Base-by-base conservation (phyloP, 2,797 vertebrate species). In the Chaunax sp. region DNA sequence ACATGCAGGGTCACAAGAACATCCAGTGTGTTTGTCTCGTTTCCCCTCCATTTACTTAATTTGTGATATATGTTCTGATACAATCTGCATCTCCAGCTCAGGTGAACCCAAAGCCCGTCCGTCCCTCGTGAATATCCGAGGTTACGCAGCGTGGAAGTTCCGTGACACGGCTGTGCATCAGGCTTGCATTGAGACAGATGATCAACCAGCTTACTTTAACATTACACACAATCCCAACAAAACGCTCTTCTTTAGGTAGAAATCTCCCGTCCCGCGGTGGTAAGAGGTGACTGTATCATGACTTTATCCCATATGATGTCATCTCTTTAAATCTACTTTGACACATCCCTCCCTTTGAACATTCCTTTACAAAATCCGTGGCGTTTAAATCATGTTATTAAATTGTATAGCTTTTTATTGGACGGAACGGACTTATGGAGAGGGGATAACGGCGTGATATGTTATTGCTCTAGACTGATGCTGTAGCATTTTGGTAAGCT, bases 1-100 rank as follows among this genome's bases (percentile, higher is more conserved):
- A 20, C 44, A 41, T 2, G 19, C 58, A n/a, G 38, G 54, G 64
- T 87, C 66, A 81, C 71, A 40, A 33, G 52, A 52, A 51, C 51
- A n/a, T 12, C 46, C 55, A 0, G n/a, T 43, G 57, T 57, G 40
- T 35, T 37, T 4, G 14, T 14, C 10, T 26, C 8, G 19, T 30
- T n/a, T 37, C 1, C 1, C 6, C 8, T 16, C 0, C 0, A 2
- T 22, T 22, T 25, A 6, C 1, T 16, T 6, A 6, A 2, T 6
- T 43, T 7, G 15, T 23, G 2, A 16, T 38, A 25, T 13, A 1
- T 52, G 4, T 40, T 22, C 23, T 66, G 55, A 40, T 60, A 50
- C 60, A 64, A 58, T 56, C 14, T 65, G 46, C 58, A 50, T 15
- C 19, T 41, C n/a, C 66, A 30, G 49, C 33, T 55, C 44, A 45